Evolutionary conservation across 2,113 vertebrate species (phyloP).

Genomic region (Dermatemys mawii): DNA sequence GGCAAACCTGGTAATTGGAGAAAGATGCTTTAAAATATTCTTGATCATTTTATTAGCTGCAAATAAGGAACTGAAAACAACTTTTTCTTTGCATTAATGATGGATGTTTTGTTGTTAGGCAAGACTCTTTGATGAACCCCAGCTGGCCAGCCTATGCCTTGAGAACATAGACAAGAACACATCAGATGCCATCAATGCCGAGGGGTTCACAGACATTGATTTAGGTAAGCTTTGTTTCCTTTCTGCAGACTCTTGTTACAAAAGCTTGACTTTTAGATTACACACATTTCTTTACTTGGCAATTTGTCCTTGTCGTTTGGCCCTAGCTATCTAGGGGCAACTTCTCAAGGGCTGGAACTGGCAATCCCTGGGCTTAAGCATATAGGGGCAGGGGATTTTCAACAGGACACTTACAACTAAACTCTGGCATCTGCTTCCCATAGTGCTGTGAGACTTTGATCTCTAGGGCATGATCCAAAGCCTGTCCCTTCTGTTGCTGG

Average conservation of each 20-base stretch:
- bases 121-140: conserved; percentile 94
- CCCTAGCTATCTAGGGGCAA: background rate
- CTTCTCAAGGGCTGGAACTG: background rate
- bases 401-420: conserved; percentile 15
- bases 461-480: conserved; percentile 30
- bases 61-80: background rate
- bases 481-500: conserved; percentile 2
- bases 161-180: conserved; percentile 99
- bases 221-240: conserved; percentile 79
- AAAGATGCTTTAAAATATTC: background rate
- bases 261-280: background rate
- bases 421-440: conserved; percentile 30
- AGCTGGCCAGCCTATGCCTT: conserved; percentile 95
- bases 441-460: background rate
- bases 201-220: conserved; percentile 97
- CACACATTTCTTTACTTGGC: background rate
- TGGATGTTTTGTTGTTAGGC: conserved; percentile 77
- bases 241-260: background rate
- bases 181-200: conserved; percentile 91
- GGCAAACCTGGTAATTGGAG: background rate
- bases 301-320: background rate
- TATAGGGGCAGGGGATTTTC: background rate
- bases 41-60: background rate
- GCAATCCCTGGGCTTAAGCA: background rate
- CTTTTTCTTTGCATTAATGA: background rate